Conservation (phyloP, 92 coral and sea anemone genomes). For the Plumapathes pennacea region DNA sequence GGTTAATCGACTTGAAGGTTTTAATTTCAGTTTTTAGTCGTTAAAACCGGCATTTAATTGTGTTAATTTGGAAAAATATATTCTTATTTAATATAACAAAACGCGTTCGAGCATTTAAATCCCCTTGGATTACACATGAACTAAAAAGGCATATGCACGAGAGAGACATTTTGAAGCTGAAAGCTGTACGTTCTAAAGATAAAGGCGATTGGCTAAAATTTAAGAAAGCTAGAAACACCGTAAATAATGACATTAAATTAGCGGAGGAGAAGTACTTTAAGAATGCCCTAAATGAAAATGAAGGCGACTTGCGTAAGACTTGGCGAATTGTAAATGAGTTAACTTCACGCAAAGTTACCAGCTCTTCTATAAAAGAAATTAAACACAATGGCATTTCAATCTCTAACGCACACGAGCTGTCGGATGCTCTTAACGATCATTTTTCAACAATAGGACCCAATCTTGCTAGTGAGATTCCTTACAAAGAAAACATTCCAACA, state of each 20-base stretch:
- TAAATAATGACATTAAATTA: conserved; percentile 28
- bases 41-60: too few species aligned
- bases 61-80: conserved; percentile 36
- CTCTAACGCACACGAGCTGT: too few species aligned
- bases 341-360: conserved; percentile 25
- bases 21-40: too few species aligned
- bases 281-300: conserved; percentile 27
- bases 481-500: too few species aligned
- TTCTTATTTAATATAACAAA: conserved; percentile 11
- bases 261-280: conserved; percentile 37
- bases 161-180: conserved; percentile 2
- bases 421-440: too few species aligned
- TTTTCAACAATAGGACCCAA: too few species aligned
- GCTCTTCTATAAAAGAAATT: conserved; percentile 36
- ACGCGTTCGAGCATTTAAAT: conserved; percentile 27
- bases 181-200: conserved; percentile 21
- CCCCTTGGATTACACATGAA: conserved; percentile 34
- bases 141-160: conserved; percentile 13
- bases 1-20: too few species aligned
- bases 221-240: conserved; percentile 33
- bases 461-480: too few species aligned
- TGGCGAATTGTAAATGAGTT: conserved; percentile 50
- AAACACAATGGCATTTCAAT: too few species aligned
- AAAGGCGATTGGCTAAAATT: conserved; percentile 20
- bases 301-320: conserved; percentile 27